Percentiles rank a stretch among this genome's conserved stretches.
phyloP scores from a whole-genome alignment of 1,140 invertebrate genomes.

The Drosophila nigrodunni region DNA sequence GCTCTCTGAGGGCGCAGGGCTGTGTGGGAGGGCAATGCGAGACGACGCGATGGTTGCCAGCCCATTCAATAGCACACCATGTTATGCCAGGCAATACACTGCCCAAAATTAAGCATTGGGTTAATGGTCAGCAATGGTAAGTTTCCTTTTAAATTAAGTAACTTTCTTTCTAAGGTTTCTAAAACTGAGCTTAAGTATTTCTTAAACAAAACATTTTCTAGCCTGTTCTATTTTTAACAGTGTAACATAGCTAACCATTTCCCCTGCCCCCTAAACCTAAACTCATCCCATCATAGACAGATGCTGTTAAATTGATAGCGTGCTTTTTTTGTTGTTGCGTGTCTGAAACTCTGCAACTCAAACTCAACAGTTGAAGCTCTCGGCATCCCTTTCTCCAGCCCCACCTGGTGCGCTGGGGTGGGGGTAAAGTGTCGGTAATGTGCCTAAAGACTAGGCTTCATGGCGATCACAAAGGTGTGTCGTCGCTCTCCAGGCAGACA shows the following conservation, averaged over 20 bases:
- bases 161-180: too few species aligned
- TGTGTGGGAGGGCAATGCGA: constrained; percentile 45
- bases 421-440: constrained; percentile 46
- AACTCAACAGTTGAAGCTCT: constrained; percentile 22
- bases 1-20: constrained; percentile 29
- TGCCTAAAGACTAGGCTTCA: constrained; percentile 34
- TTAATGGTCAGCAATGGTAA: too few species aligned
- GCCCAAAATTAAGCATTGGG: too few species aligned
- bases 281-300: constrained; percentile 75
- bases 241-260: not conserved
- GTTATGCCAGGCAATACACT: not conserved
- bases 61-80: constrained; percentile 22
- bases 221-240: too few species aligned
- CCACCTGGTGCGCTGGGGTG: not conserved
- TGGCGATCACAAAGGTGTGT: constrained; percentile 53
- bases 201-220: too few species aligned
- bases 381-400: not conserved
- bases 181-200: too few species aligned
- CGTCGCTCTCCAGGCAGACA: constrained; percentile 2
- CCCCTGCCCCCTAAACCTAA: not conserved
- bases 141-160: too few species aligned
- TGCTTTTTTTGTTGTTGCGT: constrained; percentile 60
- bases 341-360: constrained; percentile 44
- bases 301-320: constrained; percentile 82
- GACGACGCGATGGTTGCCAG: constrained; percentile 21